phyloP scores from a whole-genome alignment of 2,888 invertebrate species.

The Acanthosoma haemorrhoidale region DNA sequence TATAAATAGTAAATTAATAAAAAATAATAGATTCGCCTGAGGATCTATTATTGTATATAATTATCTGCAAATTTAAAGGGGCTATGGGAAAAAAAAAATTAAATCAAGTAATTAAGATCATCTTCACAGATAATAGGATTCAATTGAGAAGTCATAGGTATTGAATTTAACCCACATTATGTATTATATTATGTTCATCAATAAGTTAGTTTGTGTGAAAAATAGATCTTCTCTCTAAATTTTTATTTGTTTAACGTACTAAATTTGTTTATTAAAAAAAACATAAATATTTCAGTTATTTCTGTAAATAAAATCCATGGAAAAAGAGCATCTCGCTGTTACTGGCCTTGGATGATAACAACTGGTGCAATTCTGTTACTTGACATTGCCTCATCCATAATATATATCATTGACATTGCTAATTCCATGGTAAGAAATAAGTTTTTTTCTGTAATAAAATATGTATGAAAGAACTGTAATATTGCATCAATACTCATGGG shows the following conservation, averaged over 20 bases:
- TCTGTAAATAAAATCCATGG: slow-evolving; percentile 15
- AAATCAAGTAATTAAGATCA: no score
- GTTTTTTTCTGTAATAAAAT: no score
- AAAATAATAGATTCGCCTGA: no score
- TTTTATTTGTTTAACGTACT: background rate
- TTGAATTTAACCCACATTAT: background rate
- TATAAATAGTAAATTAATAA: no score
- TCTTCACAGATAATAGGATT: no score
- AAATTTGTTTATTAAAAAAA: background rate
- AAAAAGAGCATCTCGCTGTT: background rate
- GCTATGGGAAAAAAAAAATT: no score
- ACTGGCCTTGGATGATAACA: slow-evolving; percentile 15
- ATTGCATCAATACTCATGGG: no score
- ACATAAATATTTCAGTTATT: background rate
- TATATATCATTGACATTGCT: slow-evolving; percentile 13
- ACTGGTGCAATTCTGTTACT: background rate
- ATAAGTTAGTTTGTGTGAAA: background rate
- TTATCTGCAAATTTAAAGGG: no score
- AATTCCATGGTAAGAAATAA: background rate
- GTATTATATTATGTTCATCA: background rate
- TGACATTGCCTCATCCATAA: background rate
- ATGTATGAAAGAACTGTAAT: no score
- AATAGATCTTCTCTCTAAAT: no score
- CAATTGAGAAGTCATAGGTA: no score
- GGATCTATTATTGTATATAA: no score